Base-by-base conservation (phyloP, 2,797 vertebrate genomes). In the Rhinogobio ventralis region DNA sequence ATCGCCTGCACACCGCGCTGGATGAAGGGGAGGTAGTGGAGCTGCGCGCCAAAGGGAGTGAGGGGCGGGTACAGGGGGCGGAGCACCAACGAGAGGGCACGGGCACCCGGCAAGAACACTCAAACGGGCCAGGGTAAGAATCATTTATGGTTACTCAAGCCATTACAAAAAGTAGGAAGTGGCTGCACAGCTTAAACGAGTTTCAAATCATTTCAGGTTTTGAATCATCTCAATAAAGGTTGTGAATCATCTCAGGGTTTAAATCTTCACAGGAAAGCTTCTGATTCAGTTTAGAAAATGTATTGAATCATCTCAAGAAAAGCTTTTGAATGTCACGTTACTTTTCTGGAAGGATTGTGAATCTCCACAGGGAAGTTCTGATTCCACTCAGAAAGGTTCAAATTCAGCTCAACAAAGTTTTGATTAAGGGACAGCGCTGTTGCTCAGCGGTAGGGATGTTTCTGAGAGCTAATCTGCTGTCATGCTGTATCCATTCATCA, bases 11-110 rank as follows among this genome's bases (percentile, higher is more conserved):
- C 93, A 96, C 96, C 87, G 97, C 98, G 28, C 94, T 99, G 93
- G 98, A 99, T 90, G 97, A 98, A 92, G 98, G 98, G 85, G 98
- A 99, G 95, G 95, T 99, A 93, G 96, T 99, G 90, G 96, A 99
- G 87, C 95, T 95, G 88, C 95, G 94, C 83, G 95, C 96, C 88
- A 96, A 93, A 90, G 96, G 97, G 91, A 94, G 91, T 66, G 93
- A 95, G 91, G 95, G 95, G 88, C 92, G 94, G 90, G 91, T 94
- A 92, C 93, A 94, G 80, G 96, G 95, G 92, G 85, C 93, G 3
- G 96, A 97, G 76, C 96, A 95, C 89, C 93, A 95, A 19, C 95
- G 87, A 83, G 93, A 96, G 84, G 94, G 94, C 76, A 82, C 91
- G 6, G 88, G 86, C 84, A 93, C 95, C 46, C 96, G 96, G 71